Evolutionary conservation across 2,113 vertebrate genomes (phyloP).

Genomic region (Columba janthina): DNA sequence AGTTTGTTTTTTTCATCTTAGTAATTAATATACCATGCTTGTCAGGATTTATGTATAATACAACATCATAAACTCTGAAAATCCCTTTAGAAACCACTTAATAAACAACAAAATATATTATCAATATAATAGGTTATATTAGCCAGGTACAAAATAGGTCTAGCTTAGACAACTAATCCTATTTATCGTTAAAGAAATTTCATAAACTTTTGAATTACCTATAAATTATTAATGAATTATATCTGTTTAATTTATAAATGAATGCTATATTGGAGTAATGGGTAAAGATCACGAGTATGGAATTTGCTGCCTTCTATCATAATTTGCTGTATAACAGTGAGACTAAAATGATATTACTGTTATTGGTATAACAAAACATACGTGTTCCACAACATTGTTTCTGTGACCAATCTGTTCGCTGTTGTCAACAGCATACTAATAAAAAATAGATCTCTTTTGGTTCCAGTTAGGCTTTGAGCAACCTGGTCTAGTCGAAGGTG

Average conservation of each 20-base stretch:
- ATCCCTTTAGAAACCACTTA: neutral
- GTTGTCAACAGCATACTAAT: neutral
- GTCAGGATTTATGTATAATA: neutral
- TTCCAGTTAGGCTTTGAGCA: neutral
- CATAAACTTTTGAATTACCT: neutral
- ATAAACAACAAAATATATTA: neutral
- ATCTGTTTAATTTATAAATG: neutral
- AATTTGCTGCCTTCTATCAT: neutral
- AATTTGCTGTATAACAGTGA: neutral
- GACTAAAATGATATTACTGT: neutral
- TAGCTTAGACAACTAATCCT: neutral
- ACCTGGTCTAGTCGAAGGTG: neutral
- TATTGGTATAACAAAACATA: neutral
- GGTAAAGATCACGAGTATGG: neutral
- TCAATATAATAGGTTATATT: neutral
- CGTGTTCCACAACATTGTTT: fast-evolving
- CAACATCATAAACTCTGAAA: neutral
- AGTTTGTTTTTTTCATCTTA: neutral
- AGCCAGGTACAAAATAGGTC: neutral
- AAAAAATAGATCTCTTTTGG: neutral
- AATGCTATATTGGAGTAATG: neutral
- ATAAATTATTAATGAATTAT: neutral
- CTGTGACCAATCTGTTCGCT: neutral
- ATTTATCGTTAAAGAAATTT: neutral
- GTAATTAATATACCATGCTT: neutral